Evolutionary conservation across 1,140 invertebrate genomes (phyloP).

Genomic region (Pristionchus pacificus): DNA sequence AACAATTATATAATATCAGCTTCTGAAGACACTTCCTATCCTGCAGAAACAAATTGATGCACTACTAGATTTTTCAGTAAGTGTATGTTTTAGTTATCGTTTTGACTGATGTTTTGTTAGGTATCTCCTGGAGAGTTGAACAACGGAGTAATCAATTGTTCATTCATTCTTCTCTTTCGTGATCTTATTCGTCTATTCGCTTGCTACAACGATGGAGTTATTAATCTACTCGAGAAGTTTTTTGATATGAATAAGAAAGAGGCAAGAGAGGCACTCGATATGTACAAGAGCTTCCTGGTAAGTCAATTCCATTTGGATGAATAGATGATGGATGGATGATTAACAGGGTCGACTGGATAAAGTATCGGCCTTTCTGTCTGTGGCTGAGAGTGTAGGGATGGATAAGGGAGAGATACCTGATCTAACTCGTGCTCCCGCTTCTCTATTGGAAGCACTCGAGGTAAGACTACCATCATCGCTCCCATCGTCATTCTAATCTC

Average conservation of each 20-base stretch:
- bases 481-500: no score
- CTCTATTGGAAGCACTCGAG: slow-evolving; percentile 91
- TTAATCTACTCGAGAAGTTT: slow-evolving; percentile 97
- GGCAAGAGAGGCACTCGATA: slow-evolving; percentile 90
- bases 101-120: slow-evolving; percentile 47
- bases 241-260: slow-evolving; percentile 99
- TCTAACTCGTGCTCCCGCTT: slow-evolving; percentile 94
- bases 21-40: slow-evolving; percentile 90
- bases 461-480: no score
- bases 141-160: slow-evolving; percentile 96
- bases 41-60: slow-evolving; percentile 91
- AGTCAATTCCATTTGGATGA: slow-evolving; percentile 18
- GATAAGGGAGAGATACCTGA: slow-evolving; percentile 98
- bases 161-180: slow-evolving; percentile 94
- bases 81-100: not conserved
- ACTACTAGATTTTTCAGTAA: slow-evolving; percentile 86
- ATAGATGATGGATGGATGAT: not conserved
- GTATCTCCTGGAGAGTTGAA: slow-evolving; percentile 91
- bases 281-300: slow-evolving; percentile 96
- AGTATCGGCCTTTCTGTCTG: slow-evolving; percentile 95
- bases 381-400: slow-evolving; percentile 94
- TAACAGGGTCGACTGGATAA: slow-evolving; percentile 81
- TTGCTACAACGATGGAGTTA: slow-evolving; percentile 97
- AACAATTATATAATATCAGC: slow-evolving; percentile 54
- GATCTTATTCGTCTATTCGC: slow-evolving; percentile 98